Evolutionary conservation across 2,113 vertebrate genomes (phyloP).

Genomic region (Orycteropus afer): DNA sequence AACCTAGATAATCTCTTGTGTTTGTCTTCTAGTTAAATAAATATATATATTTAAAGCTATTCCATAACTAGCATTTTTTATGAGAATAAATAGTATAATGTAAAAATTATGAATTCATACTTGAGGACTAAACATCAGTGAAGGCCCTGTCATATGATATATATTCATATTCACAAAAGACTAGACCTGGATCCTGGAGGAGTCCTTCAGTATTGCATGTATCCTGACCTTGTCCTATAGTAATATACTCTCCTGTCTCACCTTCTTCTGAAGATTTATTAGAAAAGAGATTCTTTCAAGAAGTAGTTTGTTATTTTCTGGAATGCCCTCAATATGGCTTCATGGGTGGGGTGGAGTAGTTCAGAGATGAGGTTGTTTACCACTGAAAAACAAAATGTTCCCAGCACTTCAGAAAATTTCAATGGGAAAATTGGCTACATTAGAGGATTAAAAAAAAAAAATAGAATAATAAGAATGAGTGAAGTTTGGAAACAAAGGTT

Average conservation of each 20-base stretch:
- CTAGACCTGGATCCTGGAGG: neutral
- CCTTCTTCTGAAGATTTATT: neutral
- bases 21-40: neutral
- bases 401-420: constrained; percentile 15
- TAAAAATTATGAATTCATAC: neutral
- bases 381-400: constrained; percentile 56
- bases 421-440: neutral
- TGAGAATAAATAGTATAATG: neutral
- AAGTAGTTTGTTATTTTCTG: constrained; percentile 37
- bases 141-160: neutral
- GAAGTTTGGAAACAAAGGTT: neutral
- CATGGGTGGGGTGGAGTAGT: neutral
- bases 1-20: neutral
- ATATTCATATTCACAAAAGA: neutral
- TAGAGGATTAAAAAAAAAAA: constrained; percentile 25
- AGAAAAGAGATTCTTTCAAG: constrained; percentile 17
- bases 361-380: constrained; percentile 18
- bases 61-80: neutral
- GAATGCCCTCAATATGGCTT: constrained; percentile 1
- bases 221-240: neutral
- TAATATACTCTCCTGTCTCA: neutral
- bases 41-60: too few relatives aligned
- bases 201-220: neutral
- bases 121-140: neutral
- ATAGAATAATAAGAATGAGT: neutral